phyloP scores from a whole-genome alignment of 1,140 invertebrate species.

The silkworm (Bombyx mori) region ASM3026992v2 NC_085118.1:10061001-10061500 shows the following conservation, averaged over 20 bases:
- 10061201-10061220: slow-evolving; percentile 74
- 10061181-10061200: slow-evolving; percentile 81
- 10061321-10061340: slow-evolving; percentile 23
- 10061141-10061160: slow-evolving; percentile 79
- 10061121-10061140: slow-evolving; percentile 80
- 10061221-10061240: slow-evolving; percentile 73
- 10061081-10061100: slow-evolving; percentile 74
- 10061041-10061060: not conserved
- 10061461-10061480: slow-evolving; percentile 64
- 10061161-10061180: slow-evolving; percentile 85
- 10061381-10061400: slow-evolving; percentile 69
- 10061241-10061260: slow-evolving; percentile 26
- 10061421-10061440: slow-evolving; percentile 61
- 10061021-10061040: not conserved
- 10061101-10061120: slow-evolving; percentile 75
- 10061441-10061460: slow-evolving; percentile 73
- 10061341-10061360: slow-evolving; percentile 10
- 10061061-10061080: slow-evolving; percentile 5
- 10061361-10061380: slow-evolving; percentile 58
- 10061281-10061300: slow-evolving; percentile 29
- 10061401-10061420: slow-evolving; percentile 58
- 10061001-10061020: no score
- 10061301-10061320: slow-evolving; percentile 68
- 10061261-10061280: slow-evolving; percentile 36
- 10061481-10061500: slow-evolving; percentile 2